Conservation (phyloP, 1,140 invertebrate species). For the Listronotus oregonensis region DNA sequence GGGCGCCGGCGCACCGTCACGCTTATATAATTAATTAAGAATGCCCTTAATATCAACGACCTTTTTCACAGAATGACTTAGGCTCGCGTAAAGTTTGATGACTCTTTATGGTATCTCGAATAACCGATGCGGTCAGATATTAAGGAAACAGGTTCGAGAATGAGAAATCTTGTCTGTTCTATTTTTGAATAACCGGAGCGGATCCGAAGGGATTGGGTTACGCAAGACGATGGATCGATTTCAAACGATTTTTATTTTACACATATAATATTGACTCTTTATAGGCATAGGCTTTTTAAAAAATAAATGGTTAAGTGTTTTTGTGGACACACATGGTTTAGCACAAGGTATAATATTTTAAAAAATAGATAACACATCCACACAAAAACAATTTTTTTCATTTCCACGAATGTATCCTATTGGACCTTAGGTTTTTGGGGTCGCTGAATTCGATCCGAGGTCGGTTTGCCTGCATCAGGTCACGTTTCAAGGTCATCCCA, state of each 20-base stretch:
- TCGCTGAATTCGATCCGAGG: too few relatives aligned
- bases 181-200: slow-evolving; percentile 35
- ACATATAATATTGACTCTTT: too few relatives aligned
- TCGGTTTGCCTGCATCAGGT: too few relatives aligned
- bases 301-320: too few relatives aligned
- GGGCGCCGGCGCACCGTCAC: slow-evolving; percentile 3
- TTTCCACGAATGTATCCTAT: too few relatives aligned
- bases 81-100: slow-evolving; percentile 34
- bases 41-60: slow-evolving; percentile 35
- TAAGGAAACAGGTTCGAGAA: slow-evolving; percentile 34
- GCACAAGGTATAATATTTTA: too few relatives aligned
- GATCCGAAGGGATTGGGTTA: slow-evolving; percentile 25
- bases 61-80: slow-evolving; percentile 25
- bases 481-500: too few relatives aligned
- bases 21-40: slow-evolving; percentile 24
- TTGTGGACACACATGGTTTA: too few relatives aligned
- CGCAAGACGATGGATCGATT: slow-evolving; percentile 28
- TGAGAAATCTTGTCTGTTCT: slow-evolving; percentile 32
- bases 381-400: too few relatives aligned
- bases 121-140: slow-evolving; percentile 38
- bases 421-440: too few relatives aligned
- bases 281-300: too few relatives aligned
- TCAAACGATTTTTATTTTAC: slow-evolving; percentile 5
- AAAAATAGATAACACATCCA: too few relatives aligned
- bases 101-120: slow-evolving; percentile 38